Percentiles rank a stretch among this genome's conserved stretches.
Conservation (phyloP, 2,888 invertebrate species). For the Formica aserva region DNA sequence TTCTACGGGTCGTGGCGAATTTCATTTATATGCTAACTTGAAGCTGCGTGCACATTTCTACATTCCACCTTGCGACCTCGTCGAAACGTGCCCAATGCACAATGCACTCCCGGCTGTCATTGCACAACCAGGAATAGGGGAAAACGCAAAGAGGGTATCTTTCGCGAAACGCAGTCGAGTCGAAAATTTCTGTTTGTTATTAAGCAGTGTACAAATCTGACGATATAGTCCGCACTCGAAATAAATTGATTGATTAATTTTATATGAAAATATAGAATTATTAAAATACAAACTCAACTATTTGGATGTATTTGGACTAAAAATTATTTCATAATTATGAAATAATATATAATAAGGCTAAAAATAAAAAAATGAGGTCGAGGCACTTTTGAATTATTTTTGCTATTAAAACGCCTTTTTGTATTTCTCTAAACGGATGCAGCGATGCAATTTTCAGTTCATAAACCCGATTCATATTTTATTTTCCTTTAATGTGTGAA, state of each 20-base stretch:
- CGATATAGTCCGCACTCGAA: neutral
- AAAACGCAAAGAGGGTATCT: slow-evolving; percentile 17
- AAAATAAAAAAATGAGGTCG: neutral
- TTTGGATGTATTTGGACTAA: slow-evolving; percentile 12
- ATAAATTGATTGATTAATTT: slow-evolving; percentile 40
- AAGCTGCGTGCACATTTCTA: slow-evolving; percentile 73
- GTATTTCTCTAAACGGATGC: neutral
- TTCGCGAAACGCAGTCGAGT: neutral
- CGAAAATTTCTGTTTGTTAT: slow-evolving; percentile 33
- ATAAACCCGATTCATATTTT: neutral
- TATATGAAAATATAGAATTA: neutral
- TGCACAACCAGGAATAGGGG: neutral
- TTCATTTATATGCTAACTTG: slow-evolving; percentile 83
- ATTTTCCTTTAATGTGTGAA: slow-evolving; percentile 20
- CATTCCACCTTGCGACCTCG: slow-evolving; percentile 73
- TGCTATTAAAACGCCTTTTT: neutral
- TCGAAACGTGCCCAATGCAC: slow-evolving; percentile 70
- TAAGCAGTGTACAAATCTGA: slow-evolving; percentile 7
- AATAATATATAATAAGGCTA: neutral
- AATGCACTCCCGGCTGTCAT: slow-evolving; percentile 34
- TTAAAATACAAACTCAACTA: neutral
- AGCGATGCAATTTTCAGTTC: neutral
- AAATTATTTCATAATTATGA: neutral
- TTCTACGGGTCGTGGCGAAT: slow-evolving; percentile 79
- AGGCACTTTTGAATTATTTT: neutral